Base-by-base conservation (phyloP, 2,113 vertebrate genomes). In the Cromileptes altivelis region DNA sequence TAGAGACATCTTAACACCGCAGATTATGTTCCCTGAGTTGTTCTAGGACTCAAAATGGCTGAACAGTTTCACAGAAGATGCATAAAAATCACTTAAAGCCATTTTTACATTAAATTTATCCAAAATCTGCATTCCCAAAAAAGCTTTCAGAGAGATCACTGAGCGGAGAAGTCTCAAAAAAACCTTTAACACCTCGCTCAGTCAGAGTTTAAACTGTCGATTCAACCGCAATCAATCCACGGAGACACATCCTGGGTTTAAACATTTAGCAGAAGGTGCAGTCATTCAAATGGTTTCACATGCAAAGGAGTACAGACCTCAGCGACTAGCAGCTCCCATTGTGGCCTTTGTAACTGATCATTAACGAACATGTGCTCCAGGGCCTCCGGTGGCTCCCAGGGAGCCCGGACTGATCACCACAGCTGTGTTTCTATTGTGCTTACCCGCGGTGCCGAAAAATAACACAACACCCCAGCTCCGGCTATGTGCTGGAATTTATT, bases 341-440 rank as follows among this genome's bases (percentile, higher is more conserved):
- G 89, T 88, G 82, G 88, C 82, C 87, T 92, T 93, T 94, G 93
- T 90, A 88, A 91, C 81, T 84, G 91, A 92, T 95, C 93, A 91
- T 94, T 95, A 94, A 94, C 70, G 65, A 93, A 92, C 93, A 94
- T 94, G 91, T 94, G 93, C 89, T 94, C 79, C 0, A 64, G 88
- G 42, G 83, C 83, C 91, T 88, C 91, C 82, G 47, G 80, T 67
- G 89, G 85, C 91, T 91, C 91, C 91, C 27, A 33, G 79, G 84
- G 88, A 84, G 89, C 86, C 89, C 7, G 78, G 84, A 89, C 84
- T 84, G 89, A 94, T 90, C 75, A 63, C 61, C 90, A 87, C 92
- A 94, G 93, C 93, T 95, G 92, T 92, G 87, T 90, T 84, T 90
- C 91, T 86, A 90, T 92, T 93, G 88, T 93, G 80, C 87, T 92